Evolutionary conservation across 2,797 vertebrate genomes (phyloP), one percentile per base, ranked within the genome.

Genomic region (Poecilia gillii): DNA sequence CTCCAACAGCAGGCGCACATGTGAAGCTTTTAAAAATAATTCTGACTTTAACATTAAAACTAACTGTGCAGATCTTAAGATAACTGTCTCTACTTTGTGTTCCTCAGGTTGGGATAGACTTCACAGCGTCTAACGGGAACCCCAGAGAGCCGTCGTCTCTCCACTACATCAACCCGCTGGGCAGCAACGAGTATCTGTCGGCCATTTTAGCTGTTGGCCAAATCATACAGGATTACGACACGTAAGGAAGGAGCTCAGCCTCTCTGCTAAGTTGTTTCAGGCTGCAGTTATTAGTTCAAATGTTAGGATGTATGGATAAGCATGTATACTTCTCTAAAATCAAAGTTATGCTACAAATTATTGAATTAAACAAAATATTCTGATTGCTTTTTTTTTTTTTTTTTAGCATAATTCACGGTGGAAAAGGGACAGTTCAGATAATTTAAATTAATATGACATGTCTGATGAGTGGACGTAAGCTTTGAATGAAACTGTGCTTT

Each of bases 151-250:
- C 97, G 1, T 97, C 97, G 16, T 99, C 99, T 74, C 95, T 99
- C 88, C 99, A 99, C 94, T 97, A 99, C 87, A 99, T 99, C 92
- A 99, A 97, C 95, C 98, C 98, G 3, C 88, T 98, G 96, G 98
- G 98, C 83, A 98, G 97, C 88, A 99, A 99, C 0, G 98, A 99
- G 85, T 99, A 99, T 84, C 91, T 99, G 39, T 96, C 98, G 0
- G 99, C 99, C 57, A 97, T 99, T 87, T 97, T 98, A 96, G 98
- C 99, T 2, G 99, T 99, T 0, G 99, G 99, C 36, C 98, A 99
- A 92, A 99, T 99, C 92, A 99, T 99, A 90, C 99, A 99, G 93
- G 99, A 99, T 94, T 99, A 99, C 0, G 99, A 99, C 93, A 97
- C 97, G 99, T 99, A 92, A 95, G 97, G 93, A 36, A 79, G 25